Percentiles rank a stretch among this genome's conserved stretches.
Conservation (phyloP, 2,113 vertebrate species). For the Oriolus oriolus region DNA sequence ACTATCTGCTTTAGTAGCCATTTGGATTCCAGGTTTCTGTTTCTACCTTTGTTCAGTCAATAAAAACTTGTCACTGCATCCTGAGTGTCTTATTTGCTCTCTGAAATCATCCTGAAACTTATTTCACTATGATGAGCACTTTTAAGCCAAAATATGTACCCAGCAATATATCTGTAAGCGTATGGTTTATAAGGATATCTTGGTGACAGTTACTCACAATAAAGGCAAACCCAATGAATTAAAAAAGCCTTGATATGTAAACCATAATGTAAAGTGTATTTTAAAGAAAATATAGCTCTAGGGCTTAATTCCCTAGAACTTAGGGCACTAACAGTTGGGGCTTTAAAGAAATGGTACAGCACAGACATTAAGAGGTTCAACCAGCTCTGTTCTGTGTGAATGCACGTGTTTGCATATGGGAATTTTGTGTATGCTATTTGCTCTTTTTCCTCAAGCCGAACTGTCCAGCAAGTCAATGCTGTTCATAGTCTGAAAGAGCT, state of each 20-base stretch:
- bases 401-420: no score
- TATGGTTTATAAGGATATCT: neutral
- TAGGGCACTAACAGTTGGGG: neutral
- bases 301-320: neutral
- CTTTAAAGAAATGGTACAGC: neutral
- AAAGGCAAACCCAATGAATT: neutral
- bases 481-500: neutral
- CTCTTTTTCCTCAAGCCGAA: neutral
- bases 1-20: neutral
- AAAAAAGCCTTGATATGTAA: neutral
- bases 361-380: neutral
- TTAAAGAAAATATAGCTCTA: neutral
- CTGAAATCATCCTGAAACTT: neutral
- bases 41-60: neutral
- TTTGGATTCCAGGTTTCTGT: neutral
- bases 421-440: rapidly evolving
- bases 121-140: neutral
- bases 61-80: neutral
- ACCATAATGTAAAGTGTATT: neutral
- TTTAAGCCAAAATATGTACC: neutral
- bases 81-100: neutral
- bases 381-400: neutral
- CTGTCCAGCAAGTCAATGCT: neutral
- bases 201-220: neutral
- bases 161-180: neutral